Percentiles rank a stretch among this genome's conserved stretches.
These are phyloP conservation scores for Chamaedrilus cognettii DNA, from an alignment of 2,888 invertebrate species.

Conservation along the genomic window DNA sequence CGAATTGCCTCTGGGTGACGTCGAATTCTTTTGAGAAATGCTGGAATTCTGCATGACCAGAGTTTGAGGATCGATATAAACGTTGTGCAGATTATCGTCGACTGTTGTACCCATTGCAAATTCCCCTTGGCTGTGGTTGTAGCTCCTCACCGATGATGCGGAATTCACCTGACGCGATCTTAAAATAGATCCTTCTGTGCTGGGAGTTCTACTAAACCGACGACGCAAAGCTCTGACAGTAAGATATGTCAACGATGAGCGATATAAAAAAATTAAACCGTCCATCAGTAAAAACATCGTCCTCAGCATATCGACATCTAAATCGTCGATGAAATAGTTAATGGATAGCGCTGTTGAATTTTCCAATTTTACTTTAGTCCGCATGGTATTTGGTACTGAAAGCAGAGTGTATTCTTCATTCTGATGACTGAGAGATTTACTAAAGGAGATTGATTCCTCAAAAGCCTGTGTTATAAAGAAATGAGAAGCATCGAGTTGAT, in stretches of 20 bases:
- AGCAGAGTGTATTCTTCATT: not conserved
- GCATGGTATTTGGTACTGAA: not conserved
- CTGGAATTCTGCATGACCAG: not conserved
- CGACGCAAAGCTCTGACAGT: not conserved
- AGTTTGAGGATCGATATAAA: not conserved
- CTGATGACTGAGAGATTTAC: not conserved
- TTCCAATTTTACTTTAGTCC: not conserved
- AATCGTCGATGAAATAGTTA: no score
- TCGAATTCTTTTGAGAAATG: no score
- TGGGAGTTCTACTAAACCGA: not conserved
- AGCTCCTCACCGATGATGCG: not conserved
- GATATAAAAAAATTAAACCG: not conserved
- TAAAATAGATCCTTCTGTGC: not conserved
- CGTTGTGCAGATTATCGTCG: not conserved
- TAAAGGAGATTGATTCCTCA: not conserved
- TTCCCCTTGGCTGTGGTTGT: not conserved
- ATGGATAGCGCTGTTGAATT: not conserved
- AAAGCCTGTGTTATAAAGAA: constrained; percentile 2
- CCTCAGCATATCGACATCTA: not conserved
- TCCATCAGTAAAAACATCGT: not conserved
- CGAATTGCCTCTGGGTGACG: no score
- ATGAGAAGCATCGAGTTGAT: constrained; percentile 18
- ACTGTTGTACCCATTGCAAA: not conserved
- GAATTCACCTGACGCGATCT: not conserved
- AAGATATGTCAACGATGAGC: not conserved